A percentile compares a stretch with the other conserved stretches of the same genome.
Conservation (phyloP, 2,888 invertebrate species). For the Bembecia ichneumoniformis region DNA sequence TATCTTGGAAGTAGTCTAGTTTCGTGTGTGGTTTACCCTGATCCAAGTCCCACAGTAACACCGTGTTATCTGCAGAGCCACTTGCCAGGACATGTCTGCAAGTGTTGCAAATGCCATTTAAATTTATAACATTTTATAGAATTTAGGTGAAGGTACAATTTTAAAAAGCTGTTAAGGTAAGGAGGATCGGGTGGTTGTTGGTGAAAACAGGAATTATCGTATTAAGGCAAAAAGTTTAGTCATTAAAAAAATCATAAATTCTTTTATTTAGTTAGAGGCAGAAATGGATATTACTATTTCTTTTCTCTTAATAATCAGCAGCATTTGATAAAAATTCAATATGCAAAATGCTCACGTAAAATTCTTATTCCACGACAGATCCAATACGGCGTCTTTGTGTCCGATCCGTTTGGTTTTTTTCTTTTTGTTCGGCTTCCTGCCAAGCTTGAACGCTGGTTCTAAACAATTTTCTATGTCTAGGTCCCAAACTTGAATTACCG, state of each 20-base stretch:
- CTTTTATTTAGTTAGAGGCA: too few species aligned
- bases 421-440: conserved; percentile 80
- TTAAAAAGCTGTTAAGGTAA: too few species aligned
- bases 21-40: conserved; percentile 82
- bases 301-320: too few species aligned
- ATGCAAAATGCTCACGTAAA: conserved; percentile 66
- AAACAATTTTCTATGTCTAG: conserved; percentile 92
- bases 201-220: too few species aligned
- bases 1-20: conserved; percentile 82
- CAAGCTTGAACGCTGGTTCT: conserved; percentile 88
- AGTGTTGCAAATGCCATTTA: conserved; percentile 1
- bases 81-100: conserved; percentile 89
- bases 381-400: conserved; percentile 92
- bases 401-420: conserved; percentile 79
- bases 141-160: background rate
- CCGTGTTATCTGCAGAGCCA: conserved; percentile 90
- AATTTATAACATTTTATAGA: background rate
- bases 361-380: conserved; percentile 90
- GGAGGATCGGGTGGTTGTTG: too few species aligned
- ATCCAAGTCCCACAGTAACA: conserved; percentile 94
- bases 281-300: too few species aligned
- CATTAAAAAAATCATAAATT: too few species aligned
- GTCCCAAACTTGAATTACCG: conserved; percentile 97
- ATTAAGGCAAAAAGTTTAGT: too few species aligned
- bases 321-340: too few species aligned